Evolutionary conservation across 2,888 invertebrate genomes (phyloP).

Genomic region (Entomobrya proxima): DNA sequence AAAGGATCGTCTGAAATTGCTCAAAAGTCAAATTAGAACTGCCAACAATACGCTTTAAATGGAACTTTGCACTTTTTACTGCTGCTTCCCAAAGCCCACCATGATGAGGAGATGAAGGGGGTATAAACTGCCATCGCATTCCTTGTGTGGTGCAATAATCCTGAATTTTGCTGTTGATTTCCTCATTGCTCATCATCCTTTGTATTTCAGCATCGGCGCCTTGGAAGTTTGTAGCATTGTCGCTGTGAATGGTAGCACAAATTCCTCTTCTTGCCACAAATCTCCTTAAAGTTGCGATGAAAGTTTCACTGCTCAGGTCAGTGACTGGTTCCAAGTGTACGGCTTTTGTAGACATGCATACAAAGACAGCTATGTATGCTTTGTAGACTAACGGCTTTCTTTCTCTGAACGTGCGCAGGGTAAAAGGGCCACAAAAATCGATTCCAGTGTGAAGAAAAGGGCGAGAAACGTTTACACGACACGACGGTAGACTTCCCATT

Average conservation of each 20-base stretch:
- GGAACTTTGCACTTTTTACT: slow-evolving; percentile 2
- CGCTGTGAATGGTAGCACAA: not conserved
- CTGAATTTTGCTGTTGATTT: not conserved
- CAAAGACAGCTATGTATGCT: not conserved
- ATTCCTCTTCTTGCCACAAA: slow-evolving; percentile 11
- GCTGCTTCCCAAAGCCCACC: slow-evolving; percentile 44
- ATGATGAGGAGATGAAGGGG: not conserved
- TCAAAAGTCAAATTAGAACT: not conserved
- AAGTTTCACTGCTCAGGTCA: not conserved
- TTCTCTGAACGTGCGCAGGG: not conserved
- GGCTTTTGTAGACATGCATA: slow-evolving; percentile 25
- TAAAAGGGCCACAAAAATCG: slow-evolving; percentile 55
- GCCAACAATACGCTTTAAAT: not conserved
- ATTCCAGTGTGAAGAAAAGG: not conserved
- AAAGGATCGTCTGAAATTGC: not conserved
- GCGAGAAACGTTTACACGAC: not conserved
- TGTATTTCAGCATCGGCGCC: not conserved
- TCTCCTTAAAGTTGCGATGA: not conserved
- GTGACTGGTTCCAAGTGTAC: slow-evolving; percentile 6
- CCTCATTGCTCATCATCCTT: not conserved
- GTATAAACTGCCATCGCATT: not conserved
- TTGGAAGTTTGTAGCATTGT: slow-evolving; percentile 41
- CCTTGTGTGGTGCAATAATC: not conserved
- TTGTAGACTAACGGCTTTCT: too few relatives aligned
- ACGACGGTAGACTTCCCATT: not conserved